A percentile compares a stretch with the other conserved stretches of the same genome.
These are phyloP conservation scores for Tetragonula clypearis DNA, from an alignment of 1,140 invertebrate species.

Conservation along the genomic window DNA sequence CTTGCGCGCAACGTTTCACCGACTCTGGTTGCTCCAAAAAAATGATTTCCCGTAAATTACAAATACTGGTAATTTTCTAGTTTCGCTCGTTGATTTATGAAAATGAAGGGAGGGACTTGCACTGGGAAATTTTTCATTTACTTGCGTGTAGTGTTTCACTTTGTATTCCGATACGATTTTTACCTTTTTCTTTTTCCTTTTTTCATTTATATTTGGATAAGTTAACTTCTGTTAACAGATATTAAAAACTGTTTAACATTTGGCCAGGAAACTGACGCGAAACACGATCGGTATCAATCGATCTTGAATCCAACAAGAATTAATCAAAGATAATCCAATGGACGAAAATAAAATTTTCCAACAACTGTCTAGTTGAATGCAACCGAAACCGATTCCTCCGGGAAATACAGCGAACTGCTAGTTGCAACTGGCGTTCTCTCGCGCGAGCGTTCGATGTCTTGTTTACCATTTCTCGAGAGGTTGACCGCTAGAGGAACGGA, in stretches of 20 bases:
- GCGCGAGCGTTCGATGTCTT: constrained; percentile 43
- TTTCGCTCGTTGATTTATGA: background rate
- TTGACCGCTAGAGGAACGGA: constrained; percentile 30
- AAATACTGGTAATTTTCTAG: no score
- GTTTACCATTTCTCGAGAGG: constrained; percentile 49
- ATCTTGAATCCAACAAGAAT: no score
- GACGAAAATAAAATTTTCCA: no score
- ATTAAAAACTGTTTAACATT: no score
- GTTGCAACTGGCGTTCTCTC: background rate
- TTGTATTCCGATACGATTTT: background rate
- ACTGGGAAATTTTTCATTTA: no score
- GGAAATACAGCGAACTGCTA: background rate
- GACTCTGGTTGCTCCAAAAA: background rate
- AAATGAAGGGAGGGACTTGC: background rate
- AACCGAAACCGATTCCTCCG: no score
- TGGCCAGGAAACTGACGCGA: no score
- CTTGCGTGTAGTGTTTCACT: background rate
- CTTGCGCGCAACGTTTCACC: background rate
- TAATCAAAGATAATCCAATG: no score
- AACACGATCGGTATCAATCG: no score
- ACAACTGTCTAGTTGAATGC: no score
- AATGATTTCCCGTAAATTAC: background rate
- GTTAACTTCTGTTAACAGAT: no score
- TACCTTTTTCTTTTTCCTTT: background rate
- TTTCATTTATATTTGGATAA: no score